Evolutionary conservation across 2,888 invertebrate species (phyloP), one percentile per base, ranked within the genome.

Genomic region (Oscheius sp.): DNA sequence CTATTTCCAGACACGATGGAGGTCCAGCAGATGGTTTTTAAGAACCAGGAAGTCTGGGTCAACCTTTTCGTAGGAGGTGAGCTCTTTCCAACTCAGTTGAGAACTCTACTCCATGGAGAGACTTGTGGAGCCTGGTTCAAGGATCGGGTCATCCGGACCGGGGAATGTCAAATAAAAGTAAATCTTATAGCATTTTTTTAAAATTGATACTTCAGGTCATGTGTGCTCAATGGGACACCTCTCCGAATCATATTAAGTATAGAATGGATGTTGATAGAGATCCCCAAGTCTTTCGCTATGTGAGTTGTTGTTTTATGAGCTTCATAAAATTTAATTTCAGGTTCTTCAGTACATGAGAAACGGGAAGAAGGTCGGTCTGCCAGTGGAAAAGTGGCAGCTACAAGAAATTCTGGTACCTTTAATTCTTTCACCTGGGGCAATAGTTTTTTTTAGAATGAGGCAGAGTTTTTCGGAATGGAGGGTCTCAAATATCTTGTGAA

Each of bases 221-320:
- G 33, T 77, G 78, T 7, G 37, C 51, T 3, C 81, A 78, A 29
- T 81, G 81, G 81, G 81, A 81, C 9, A 60, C 74, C 47, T 77
- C 79, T 21, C 76, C 81, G 32, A 81, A 81, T 70, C 81, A 79
- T 59, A 79, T 81, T 57, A 81, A 81, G 51, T 75, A 75, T 60
- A 68, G 81, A 21, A 76, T 81, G 13, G 81, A 81, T 59, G 79
- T 81, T 47, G 81, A 81, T 73, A 35, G 81, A 11, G 81, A 81
- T 65, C 77, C 78, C 4, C 21, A 71, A 0, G 75, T 81, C 48
- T 81, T 81, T 47, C 42, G 81, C 51, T 73, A 78, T 53, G 78
- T 78, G 47, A 55, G 42, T 33, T 58, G 33, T 32, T 10, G 2
- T 21, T 13, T 9, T 5, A 50, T 48, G 9, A n/a, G n/a, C 11